Base-by-base conservation (phyloP, 2,888 invertebrate genomes). In the Cetonia aurata region DNA sequence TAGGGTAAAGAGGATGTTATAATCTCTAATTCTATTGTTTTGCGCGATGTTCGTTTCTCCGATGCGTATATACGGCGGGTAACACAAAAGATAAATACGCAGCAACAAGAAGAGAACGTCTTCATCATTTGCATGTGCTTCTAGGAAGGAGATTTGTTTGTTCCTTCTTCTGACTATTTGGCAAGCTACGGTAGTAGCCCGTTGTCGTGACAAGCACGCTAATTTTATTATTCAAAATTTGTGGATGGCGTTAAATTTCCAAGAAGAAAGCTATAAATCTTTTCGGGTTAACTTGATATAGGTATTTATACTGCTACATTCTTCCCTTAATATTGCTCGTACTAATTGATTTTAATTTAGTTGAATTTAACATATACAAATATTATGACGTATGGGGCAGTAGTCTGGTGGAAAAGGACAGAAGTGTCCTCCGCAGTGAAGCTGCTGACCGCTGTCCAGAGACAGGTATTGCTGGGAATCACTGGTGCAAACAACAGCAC, bases 81-180 rank as follows among this genome's bases (percentile, higher is more conserved):
- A 42, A 13, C 48, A 60, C 48, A 60, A 44, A 60, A 60, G 48
- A 60, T 60, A 60, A 60, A 60, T 25, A 25, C 31, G 48, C 60
- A 48, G 12, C n/a, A 25, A 37, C 25, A 37, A 56, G 56, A 60
- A 46, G 42, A 46, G 46, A 60, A 60, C 48, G 60, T 60, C 60
- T 60, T 60, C 60, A 60, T 60, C 60, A 60, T 60, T 60, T 60
- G 15, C 60, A 60, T 60, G 48, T 25, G 25, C 33, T 60, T 60
- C 60, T 60, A 60, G 33, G 60, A 60, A 60, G 31, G 60, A 31
- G 46, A 13, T 46, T 60, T 48, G 60, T 60, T 60, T 60, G 44
- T 60, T 60, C 12, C 46, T 31, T 25, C 4, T 25, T 25, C 48
- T 33, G 60, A 60, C 31, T 48, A 31, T 60, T 48, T 31, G 56